These are phyloP conservation scores for Otus sunia DNA, from an alignment of 2,113 vertebrate genomes.

Conservation along the genomic window DNA sequence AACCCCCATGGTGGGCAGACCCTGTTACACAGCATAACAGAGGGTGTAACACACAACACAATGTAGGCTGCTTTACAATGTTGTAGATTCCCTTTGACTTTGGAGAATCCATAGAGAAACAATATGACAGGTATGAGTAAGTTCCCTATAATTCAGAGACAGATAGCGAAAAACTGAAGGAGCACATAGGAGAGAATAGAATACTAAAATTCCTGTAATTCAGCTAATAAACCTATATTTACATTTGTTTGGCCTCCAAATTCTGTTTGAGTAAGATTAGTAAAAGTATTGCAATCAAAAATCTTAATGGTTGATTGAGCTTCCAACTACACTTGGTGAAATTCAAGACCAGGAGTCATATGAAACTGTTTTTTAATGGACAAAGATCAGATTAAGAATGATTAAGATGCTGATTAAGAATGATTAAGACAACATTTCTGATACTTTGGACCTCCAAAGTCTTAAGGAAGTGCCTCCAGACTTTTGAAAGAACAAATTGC, in stretches of 20 bases:
- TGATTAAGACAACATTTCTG: neutral
- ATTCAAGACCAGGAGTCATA: neutral
- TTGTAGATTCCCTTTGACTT: neutral
- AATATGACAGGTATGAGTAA: neutral
- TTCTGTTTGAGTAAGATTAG: neutral
- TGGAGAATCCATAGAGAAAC: neutral
- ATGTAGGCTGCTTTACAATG: neutral
- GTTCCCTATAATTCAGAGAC: neutral
- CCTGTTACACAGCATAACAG: neutral
- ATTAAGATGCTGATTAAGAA: neutral
- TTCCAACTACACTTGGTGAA: neutral
- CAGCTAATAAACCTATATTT: neutral
- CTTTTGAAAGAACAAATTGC: neutral
- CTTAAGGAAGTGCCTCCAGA: neutral
- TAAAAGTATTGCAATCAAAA: neutral
- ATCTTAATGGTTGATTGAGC: neutral
- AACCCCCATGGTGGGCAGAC: accelerated
- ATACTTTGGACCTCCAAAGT: neutral
- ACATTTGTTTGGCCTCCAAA: neutral
- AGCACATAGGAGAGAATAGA: neutral
- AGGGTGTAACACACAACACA: neutral
- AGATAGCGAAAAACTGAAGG: neutral
- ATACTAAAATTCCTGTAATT: neutral
- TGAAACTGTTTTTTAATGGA: neutral
- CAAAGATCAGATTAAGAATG: neutral